Evolutionary conservation across 2,797 vertebrate species (phyloP).

Genomic region (Erpetoichthys calabaricus): DNA sequence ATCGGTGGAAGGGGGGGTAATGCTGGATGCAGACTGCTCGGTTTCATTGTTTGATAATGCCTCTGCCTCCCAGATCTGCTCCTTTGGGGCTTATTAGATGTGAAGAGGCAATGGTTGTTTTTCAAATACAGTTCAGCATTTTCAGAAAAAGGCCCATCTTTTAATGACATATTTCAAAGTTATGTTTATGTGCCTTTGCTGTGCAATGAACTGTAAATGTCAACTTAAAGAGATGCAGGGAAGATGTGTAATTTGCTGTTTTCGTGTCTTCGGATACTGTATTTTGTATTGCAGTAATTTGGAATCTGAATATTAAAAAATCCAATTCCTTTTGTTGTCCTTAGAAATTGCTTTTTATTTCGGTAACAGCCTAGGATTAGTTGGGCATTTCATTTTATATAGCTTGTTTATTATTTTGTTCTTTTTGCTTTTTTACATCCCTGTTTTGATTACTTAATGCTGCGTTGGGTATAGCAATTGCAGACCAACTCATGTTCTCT

Average conservation of each 20-base stretch:
- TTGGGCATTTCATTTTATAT: no score
- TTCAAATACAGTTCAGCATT: constrained; percentile 2
- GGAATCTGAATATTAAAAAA: background rate
- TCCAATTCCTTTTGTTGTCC: no score
- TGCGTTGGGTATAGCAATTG: no score
- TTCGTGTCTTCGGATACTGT: background rate
- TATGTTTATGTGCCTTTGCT: constrained; percentile 5
- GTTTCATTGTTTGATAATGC: background rate
- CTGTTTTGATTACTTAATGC: no score
- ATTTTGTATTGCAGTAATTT: background rate
- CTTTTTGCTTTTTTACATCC: no score
- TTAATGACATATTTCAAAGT: constrained; percentile 3
- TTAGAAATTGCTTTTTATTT: no score
- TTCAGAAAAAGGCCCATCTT: background rate
- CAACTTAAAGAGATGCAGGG: background rate
- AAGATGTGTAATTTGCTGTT: background rate
- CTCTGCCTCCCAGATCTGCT: background rate
- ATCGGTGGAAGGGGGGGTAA: background rate
- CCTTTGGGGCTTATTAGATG: constrained; percentile 2
- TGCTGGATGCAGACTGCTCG: background rate
- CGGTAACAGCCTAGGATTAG: no score
- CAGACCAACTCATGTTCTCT: no score
- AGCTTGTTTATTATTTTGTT: no score
- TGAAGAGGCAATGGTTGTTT: constrained; percentile 2
- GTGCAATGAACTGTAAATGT: constrained; percentile 3